Conservation (phyloP, 2,888 invertebrate species). For the Heliothis peltigera region DNA sequence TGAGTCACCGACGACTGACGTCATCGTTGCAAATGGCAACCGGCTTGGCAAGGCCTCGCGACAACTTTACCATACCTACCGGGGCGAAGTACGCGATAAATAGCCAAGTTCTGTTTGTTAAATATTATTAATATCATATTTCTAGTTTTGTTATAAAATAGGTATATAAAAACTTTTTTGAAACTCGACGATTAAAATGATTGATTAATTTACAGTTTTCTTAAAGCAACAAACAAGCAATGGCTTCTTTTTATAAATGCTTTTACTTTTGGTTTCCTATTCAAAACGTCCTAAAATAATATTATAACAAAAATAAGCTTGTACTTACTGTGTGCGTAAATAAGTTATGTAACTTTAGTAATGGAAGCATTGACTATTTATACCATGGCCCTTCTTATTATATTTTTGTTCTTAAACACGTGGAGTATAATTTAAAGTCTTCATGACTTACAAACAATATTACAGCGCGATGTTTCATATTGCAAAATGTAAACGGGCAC, state of each 20-base stretch:
- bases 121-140: constrained; percentile 1
- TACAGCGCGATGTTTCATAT: constrained; percentile 51
- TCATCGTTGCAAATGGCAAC: constrained; percentile 81
- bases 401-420: neutral
- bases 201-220: too few species aligned
- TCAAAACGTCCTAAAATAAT: neutral
- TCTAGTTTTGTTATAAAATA: neutral
- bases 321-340: neutral
- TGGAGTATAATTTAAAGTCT: neutral
- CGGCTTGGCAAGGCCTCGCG: constrained; percentile 78
- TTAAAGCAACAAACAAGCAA: neutral
- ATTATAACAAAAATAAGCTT: too few species aligned
- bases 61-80: constrained; percentile 56
- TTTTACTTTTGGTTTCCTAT: neutral
- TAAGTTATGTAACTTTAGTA: neutral
- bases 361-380: neutral
- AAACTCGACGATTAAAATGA: too few species aligned
- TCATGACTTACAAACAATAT: constrained; percentile 18
- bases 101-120: constrained; percentile 39
- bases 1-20: constrained; percentile 80
- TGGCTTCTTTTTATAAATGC: neutral
- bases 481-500: constrained; percentile 55
- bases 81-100: constrained; percentile 37
- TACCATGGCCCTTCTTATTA: neutral
- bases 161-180: too few species aligned